Percentiles rank a stretch among this genome's conserved stretches.
These are phyloP conservation scores for Drosophila subsilvestris DNA, from an alignment of 2,888 invertebrate genomes.

Conservation along the genomic window DNA sequence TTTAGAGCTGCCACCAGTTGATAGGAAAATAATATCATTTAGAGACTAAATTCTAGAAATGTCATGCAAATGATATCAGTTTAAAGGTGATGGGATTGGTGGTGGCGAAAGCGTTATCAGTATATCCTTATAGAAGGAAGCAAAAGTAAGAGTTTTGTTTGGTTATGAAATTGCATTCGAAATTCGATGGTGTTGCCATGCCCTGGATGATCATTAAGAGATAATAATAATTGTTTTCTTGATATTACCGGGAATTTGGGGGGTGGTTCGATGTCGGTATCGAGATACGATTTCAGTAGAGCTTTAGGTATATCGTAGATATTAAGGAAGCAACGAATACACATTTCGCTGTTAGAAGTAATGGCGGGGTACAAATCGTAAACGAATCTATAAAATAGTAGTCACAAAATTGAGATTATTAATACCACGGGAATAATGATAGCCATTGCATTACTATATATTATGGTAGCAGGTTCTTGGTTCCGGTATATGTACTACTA, in stretches of 20 bases:
- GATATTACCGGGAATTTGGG: slow-evolving; percentile 57
- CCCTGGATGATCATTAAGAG: not conserved
- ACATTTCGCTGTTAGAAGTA: slow-evolving; percentile 76
- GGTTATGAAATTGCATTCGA: slow-evolving; percentile 8
- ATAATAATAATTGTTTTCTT: slow-evolving; percentile 34
- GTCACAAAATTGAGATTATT: slow-evolving; percentile 61
- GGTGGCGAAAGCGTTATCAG: slow-evolving; percentile 17
- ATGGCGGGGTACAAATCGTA: slow-evolving; percentile 68
- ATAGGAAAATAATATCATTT: slow-evolving; percentile 8
- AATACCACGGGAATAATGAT: slow-evolving; percentile 15
- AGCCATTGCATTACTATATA: slow-evolving; percentile 17
- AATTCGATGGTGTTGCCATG: slow-evolving; percentile 9
- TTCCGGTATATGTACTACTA: not conserved
- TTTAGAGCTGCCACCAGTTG: slow-evolving; percentile 18
- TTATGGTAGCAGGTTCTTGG: slow-evolving; percentile 4
- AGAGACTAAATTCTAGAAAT: not conserved
- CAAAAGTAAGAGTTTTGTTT: slow-evolving; percentile 3
- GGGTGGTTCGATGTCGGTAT: slow-evolving; percentile 30
- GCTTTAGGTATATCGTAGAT: slow-evolving; percentile 71
- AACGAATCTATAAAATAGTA: slow-evolving; percentile 72
- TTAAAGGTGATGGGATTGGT: slow-evolving; percentile 10
- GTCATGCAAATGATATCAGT: slow-evolving; percentile 13
- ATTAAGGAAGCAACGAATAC: slow-evolving; percentile 67
- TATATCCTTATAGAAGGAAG: not conserved
- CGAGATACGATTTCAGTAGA: slow-evolving; percentile 58